Evolutionary conservation across 2,113 vertebrate genomes (phyloP), one percentile per base, ranked within the genome.

Genomic region (Naja naja): DNA sequence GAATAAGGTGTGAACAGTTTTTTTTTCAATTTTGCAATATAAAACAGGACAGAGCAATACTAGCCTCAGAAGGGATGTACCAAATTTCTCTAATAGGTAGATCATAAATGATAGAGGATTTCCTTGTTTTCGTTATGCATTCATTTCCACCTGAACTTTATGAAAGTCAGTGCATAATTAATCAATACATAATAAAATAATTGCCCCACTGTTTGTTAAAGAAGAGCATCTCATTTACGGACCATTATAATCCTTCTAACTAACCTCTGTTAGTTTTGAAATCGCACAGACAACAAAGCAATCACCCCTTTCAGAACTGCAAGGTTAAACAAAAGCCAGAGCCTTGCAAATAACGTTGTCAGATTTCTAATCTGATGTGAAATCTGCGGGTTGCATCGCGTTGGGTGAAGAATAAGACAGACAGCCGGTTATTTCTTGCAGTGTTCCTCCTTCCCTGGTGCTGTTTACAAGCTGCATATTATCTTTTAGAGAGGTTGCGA

Each of bases 211-310:
- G 94, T 97, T 56, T 91, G 92, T 96, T 95, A 94, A 96, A 96
- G 89, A 92, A 89, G 95, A 94, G 93, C 93, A 95, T 96, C 93
- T 96, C 97, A 95, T 96, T 97, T 95, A 95, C 89, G 96, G 95
- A 96, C 96, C 97, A 96, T 96, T 96, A 97, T 95, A 97, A 95
- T 89, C 95, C 91, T 97, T 85, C 96, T 94, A 97, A 95, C 95
- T 96, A 93, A 91, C 89, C 92, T 95, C 55, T 94, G 49, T 93
- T 95, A 90, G 96, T 93, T 95, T 95, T 95, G 89, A 95, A 91
- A 96, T 96, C 27, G 4, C 94, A 52, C 3, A 11, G n/a, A 87
- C 95, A 88, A 89, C 30, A 54, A 81, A 54, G 64, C 81, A 53
- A 60, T 27, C 58, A 52, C 14, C 96, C 88, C 90, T 95, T 96